phyloP scores from a whole-genome alignment of 2,113 vertebrate genomes.

The Pseudolaguvia tuberculata region DNA sequence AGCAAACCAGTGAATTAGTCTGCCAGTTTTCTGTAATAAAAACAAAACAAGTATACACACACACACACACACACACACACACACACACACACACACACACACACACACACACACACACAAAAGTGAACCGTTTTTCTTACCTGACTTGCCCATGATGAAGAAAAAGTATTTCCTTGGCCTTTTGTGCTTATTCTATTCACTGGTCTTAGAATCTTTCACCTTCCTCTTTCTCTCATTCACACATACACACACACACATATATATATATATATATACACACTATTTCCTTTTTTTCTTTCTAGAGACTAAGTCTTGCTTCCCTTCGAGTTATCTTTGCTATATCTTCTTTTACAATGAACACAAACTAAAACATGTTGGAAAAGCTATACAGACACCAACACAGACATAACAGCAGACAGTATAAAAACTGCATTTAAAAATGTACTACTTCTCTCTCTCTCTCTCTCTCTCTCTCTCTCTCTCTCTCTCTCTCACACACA shows the following conservation, averaged over 20 bases:
- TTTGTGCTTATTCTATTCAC: slow-evolving; percentile 6
- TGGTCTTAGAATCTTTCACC: slow-evolving; percentile 19
- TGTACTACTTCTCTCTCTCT: not conserved
- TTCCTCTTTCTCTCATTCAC: slow-evolving; percentile 7
- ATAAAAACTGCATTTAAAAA: not conserved
- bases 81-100: too few species aligned
- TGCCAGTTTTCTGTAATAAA: not conserved
- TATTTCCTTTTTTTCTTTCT: too few species aligned
- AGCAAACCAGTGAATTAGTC: not conserved
- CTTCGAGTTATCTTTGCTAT: slow-evolving; percentile 16
- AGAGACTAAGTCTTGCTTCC: slow-evolving; percentile 16
- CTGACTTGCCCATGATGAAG: slow-evolving; percentile 71
- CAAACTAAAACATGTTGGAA: too few species aligned
- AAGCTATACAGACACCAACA: too few species aligned
- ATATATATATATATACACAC: too few species aligned
- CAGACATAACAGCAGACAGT: not conserved
- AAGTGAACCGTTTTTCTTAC: slow-evolving; percentile 51
- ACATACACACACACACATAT: too few species aligned
- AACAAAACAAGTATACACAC: not conserved
- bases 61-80: too few species aligned
- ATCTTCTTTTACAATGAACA: not conserved
- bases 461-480: slow-evolving; percentile 18
- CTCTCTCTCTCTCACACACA: not conserved
- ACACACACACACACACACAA: too few species aligned
- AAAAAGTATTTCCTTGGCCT: slow-evolving; percentile 19